phyloP scores from a whole-genome alignment of 1,140 invertebrate genomes.

The Thaumatotibia leucotreta region DNA sequence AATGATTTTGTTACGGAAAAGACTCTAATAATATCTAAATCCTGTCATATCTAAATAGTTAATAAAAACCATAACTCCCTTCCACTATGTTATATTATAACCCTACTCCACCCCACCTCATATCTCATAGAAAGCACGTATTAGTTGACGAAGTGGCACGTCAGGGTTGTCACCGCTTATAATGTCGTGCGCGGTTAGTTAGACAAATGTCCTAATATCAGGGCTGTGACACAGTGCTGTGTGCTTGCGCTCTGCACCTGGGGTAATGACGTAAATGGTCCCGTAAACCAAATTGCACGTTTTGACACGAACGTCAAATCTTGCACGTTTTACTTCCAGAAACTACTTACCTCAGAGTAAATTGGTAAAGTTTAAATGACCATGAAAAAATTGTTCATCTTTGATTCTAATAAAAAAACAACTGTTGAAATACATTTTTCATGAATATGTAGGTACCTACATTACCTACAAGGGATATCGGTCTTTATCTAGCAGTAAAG shows the following conservation, averaged over 20 bases:
- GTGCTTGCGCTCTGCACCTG: neutral
- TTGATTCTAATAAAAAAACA: no score
- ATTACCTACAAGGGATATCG: no score
- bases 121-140: constrained; percentile 25
- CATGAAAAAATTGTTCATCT: no score
- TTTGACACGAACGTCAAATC: neutral
- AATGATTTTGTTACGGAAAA: no score
- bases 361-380: no score
- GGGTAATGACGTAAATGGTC: neutral
- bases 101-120: neutral
- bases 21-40: no score
- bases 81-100: neutral
- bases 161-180: constrained; percentile 35
- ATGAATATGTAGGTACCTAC: no score
- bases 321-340: neutral
- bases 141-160: constrained; percentile 30
- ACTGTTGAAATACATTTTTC: no score
- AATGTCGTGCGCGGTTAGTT: constrained; percentile 32
- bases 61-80: neutral
- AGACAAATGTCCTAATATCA: constrained; percentile 30
- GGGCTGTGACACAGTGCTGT: neutral
- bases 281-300: neutral
- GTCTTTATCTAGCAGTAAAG: no score
- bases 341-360: neutral
- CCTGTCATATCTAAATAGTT: neutral